A percentile compares a stretch with the other conserved stretches of the same genome.
These are phyloP conservation scores for Hemibagrus wyckioides DNA, from an alignment of 2,113 vertebrate species.

Conservation along the genomic window DNA sequence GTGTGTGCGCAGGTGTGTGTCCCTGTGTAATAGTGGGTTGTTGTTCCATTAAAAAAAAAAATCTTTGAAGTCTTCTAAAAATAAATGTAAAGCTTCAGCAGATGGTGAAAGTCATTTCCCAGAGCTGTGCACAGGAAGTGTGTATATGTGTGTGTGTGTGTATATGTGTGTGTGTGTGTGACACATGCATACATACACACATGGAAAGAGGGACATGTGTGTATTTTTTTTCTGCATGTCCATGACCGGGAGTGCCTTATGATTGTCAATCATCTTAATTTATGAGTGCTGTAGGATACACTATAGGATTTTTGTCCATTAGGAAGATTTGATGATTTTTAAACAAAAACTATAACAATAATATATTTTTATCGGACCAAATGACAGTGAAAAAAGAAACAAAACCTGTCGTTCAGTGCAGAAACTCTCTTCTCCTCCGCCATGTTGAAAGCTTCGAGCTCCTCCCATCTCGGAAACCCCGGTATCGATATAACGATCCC, in stretches of 20 bases:
- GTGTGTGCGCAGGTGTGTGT: background rate
- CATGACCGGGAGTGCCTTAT: background rate
- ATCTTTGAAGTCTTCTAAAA: slow-evolving; percentile 45
- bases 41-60: slow-evolving; percentile 19
- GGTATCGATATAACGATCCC: no score
- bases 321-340: background rate
- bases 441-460: no score
- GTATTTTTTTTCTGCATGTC: background rate
- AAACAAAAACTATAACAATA: no score
- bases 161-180: slow-evolving; percentile 10
- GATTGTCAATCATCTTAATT: background rate
- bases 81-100: slow-evolving; percentile 47
- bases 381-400: background rate
- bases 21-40: background rate
- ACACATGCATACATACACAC: background rate
- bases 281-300: background rate
- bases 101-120: slow-evolving; percentile 49
- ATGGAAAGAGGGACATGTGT: background rate
- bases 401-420: no score
- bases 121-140: slow-evolving; percentile 43
- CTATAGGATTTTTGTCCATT: background rate
- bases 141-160: slow-evolving; percentile 27
- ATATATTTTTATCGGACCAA: background rate
- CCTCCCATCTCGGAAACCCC: no score
- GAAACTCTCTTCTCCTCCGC: no score